Percentiles rank a stretch among this genome's conserved stretches.
Evolutionary conservation across 53 echinoderm and acorn worm species (phyloP).

Genomic region (Holothuria leucospilota): DNA sequence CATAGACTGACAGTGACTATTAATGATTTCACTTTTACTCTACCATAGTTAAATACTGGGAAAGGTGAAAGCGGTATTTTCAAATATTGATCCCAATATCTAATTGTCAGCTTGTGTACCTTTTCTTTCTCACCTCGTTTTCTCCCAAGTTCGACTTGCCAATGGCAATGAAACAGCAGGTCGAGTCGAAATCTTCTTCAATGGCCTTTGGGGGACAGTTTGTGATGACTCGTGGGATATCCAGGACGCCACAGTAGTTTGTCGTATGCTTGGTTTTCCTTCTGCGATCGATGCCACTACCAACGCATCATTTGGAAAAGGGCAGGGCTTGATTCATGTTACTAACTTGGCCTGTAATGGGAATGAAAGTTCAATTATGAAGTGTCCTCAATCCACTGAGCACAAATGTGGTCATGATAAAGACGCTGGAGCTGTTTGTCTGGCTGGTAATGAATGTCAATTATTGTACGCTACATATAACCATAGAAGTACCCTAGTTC

Average conservation of each 20-base stretch:
- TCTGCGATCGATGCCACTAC: constrained; percentile 12
- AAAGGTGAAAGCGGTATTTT: too few species aligned
- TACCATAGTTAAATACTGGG: too few species aligned
- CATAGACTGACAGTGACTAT: too few species aligned
- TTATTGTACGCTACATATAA: too few species aligned
- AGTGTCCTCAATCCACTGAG: neutral
- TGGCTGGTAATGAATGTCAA: neutral
- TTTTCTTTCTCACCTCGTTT: too few species aligned
- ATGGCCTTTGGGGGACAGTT: constrained; percentile 47
- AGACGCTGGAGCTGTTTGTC: constrained; percentile 25
- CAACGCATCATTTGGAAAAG: constrained; percentile 13
- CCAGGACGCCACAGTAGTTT: constrained; percentile 34
- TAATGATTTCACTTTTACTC: too few species aligned
- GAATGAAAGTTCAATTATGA: neutral
- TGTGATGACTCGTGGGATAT: constrained; percentile 46
- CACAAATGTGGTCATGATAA: constrained; percentile 35
- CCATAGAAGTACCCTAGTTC: too few species aligned
- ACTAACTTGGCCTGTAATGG: constrained; percentile 34
- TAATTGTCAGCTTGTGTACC: too few species aligned
- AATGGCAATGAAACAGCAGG: constrained; percentile 20
- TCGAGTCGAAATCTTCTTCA: constrained; percentile 46
- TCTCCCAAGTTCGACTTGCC: neutral
- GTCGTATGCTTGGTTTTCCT: constrained; percentile 33
- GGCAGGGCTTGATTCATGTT: constrained; percentile 6
- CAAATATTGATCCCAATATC: too few species aligned